These are phyloP conservation scores for Drosophila longiperda DNA, from an alignment of 2,888 invertebrate genomes.

Conservation along the genomic window DNA sequence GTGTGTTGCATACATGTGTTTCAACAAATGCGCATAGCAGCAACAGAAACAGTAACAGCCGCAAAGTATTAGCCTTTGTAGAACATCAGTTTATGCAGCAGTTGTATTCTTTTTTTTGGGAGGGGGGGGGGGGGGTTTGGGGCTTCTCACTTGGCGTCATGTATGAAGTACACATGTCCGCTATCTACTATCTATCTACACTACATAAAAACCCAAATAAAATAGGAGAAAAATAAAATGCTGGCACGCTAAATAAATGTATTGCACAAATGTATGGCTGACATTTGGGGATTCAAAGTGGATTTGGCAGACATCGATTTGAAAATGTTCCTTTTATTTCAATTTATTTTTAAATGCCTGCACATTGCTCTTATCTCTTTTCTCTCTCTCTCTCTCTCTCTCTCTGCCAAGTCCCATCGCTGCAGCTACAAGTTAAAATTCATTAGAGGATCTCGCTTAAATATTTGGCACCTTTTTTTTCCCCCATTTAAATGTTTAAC, in stretches of 20 bases:
- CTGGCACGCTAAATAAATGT: slow-evolving; percentile 47
- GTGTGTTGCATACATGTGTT: slow-evolving; percentile 6
- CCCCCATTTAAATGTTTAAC: slow-evolving; percentile 4
- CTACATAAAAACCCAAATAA: slow-evolving; percentile 3
- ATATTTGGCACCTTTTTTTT: slow-evolving; percentile 2
- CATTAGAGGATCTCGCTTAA: slow-evolving; percentile 24
- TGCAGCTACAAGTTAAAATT: slow-evolving; percentile 41
- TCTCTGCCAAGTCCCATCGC: slow-evolving; percentile 41
- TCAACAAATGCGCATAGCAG: slow-evolving; percentile 7
- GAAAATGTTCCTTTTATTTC: slow-evolving; percentile 44
- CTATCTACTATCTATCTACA: slow-evolving; percentile 14
- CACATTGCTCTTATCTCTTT: slow-evolving; percentile 11
- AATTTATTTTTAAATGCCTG: slow-evolving; percentile 65
- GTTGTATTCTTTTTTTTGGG: neutral
- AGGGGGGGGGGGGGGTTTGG: neutral
- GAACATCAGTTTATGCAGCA: slow-evolving; percentile 6
- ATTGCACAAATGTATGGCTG: slow-evolving; percentile 62
- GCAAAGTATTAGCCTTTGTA: slow-evolving; percentile 35
- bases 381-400: neutral
- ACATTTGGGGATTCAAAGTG: slow-evolving; percentile 63
- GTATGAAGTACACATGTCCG: slow-evolving; percentile 25
- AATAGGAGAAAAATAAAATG: slow-evolving; percentile 1
- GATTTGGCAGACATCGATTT: slow-evolving; percentile 69
- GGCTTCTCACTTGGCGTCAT: slow-evolving; percentile 15
- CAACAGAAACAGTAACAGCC: slow-evolving; percentile 23